Percentiles rank a stretch among this genome's conserved stretches.
phyloP scores from a whole-genome alignment of 2,888 invertebrate species.

The Pegoplata infirma region DNA sequence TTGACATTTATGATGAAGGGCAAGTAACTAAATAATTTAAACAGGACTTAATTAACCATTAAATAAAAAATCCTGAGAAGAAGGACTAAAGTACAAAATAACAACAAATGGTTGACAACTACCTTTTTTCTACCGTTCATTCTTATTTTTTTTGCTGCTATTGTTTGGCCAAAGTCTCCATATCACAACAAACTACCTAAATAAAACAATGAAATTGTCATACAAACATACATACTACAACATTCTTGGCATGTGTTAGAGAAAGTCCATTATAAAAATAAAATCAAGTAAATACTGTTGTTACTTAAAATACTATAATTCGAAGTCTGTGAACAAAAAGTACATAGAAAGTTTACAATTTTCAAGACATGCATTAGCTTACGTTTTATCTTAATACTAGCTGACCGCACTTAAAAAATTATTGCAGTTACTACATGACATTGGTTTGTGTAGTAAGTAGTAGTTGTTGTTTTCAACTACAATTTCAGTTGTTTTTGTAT shows the following conservation, averaged over 20 bases:
- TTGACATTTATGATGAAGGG: conserved; percentile 9
- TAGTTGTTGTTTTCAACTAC: no score
- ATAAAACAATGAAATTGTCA: neutral
- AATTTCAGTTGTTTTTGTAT: no score
- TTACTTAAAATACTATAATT: no score
- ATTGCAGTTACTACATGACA: no score
- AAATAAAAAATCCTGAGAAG: conserved; percentile 6
- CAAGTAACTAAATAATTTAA: conserved; percentile 31
- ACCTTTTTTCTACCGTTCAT: neutral
- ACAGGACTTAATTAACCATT: conserved; percentile 36
- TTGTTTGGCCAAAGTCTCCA: conserved; percentile 8
- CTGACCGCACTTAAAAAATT: no score
- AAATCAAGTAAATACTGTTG: no score
- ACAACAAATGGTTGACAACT: conserved; percentile 19
- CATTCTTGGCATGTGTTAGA: neutral
- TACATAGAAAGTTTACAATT: no score
- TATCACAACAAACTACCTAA: neutral
- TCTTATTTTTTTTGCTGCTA: neutral
- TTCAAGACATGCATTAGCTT: no score
- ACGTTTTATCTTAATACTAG: no score
- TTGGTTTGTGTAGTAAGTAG: no score
- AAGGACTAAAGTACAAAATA: neutral
- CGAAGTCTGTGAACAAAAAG: no score
- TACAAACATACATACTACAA: neutral
- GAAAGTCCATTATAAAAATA: no score